These are phyloP conservation scores for Eristalis tenax DNA, from an alignment of 2,888 invertebrate species.

Conservation along the genomic window DNA sequence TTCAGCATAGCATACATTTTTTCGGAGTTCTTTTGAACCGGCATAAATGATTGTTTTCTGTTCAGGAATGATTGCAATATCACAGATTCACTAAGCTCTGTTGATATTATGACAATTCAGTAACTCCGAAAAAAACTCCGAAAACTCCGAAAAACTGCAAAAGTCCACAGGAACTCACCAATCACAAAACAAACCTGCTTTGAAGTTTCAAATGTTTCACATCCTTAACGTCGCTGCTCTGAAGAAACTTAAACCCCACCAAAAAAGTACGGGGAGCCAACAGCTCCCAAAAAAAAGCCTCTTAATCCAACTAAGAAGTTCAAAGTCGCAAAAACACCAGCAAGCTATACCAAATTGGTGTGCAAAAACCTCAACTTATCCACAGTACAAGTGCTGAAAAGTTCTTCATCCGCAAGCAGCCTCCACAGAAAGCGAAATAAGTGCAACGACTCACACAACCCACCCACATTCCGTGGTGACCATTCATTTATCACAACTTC, in stretches of 20 bases:
- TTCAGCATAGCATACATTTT: no score
- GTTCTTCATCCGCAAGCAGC: background rate
- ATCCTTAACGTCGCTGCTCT: background rate
- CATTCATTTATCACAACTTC: conserved; percentile 32
- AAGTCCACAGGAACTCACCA: background rate
- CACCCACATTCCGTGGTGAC: background rate
- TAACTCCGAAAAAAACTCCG: background rate
- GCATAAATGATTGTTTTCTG: background rate
- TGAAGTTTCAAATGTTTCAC: background rate
- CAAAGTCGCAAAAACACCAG: background rate
- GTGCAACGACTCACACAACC: background rate
- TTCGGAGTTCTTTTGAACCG: background rate
- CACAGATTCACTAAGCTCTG: background rate
- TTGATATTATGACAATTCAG: background rate
- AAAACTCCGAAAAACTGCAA: background rate
- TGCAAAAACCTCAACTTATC: background rate
- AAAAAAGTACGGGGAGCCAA: no score
- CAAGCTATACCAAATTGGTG: background rate
- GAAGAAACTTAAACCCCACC: background rate
- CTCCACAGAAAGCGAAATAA: background rate
- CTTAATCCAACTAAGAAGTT: background rate
- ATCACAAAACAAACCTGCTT: background rate
- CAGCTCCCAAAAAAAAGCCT: background rate
- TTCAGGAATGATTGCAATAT: background rate
- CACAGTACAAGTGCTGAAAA: background rate